Conservation (phyloP, 2,888 invertebrate species). For the Gryllus longicercus region DNA sequence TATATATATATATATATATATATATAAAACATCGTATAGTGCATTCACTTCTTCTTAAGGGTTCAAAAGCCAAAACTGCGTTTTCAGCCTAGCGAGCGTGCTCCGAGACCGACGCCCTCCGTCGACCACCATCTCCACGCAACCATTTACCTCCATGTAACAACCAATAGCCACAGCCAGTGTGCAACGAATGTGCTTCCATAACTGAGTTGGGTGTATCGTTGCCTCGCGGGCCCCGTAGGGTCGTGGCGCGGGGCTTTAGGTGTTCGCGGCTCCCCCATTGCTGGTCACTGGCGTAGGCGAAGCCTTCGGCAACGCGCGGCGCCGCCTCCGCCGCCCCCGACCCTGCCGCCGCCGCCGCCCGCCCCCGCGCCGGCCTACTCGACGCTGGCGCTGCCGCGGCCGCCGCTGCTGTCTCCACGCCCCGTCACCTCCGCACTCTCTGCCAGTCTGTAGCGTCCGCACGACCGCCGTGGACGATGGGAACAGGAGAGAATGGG, state of each 20-base stretch:
- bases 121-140: too few relatives aligned
- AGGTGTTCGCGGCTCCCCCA: neutral
- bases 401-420: neutral
- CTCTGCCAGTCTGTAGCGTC: slow-evolving; percentile 3
- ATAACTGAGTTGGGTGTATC: neutral
- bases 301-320: neutral
- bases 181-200: too few relatives aligned
- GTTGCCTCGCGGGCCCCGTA: neutral
- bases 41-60: too few relatives aligned
- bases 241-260: neutral
- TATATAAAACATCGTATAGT: too few relatives aligned
- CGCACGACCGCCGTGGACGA: neutral
- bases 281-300: neutral
- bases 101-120: too few relatives aligned
- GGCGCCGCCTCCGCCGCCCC: neutral
- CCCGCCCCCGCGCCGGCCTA: neutral
- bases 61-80: too few relatives aligned
- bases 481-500: too few relatives aligned
- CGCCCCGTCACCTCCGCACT: slow-evolving; percentile 4
- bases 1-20: too few relatives aligned
- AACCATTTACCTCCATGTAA: too few relatives aligned
- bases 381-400: neutral
- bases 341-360: neutral
- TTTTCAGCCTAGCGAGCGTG: too few relatives aligned
- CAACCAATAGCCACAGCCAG: too few relatives aligned